Base-by-base conservation (phyloP, 2,888 invertebrate species). In the Elegia similella region DNA sequence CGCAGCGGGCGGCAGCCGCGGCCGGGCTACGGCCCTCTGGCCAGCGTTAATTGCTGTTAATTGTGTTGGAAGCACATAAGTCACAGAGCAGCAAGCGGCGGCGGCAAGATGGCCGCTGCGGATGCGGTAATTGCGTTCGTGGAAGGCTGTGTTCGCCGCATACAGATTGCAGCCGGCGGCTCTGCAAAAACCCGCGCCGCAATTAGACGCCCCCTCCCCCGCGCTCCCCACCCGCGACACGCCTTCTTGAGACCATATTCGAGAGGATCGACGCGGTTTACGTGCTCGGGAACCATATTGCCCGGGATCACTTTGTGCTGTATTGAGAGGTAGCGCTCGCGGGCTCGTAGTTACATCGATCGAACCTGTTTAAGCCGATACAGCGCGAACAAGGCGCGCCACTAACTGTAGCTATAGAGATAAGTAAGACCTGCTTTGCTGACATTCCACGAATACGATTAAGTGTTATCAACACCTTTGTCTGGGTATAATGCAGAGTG, bases 91-190 rank as follows among this genome's bases (percentile, higher is more conserved):
- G 55, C 42, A 53, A 55, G 62, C 53, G 61, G 63, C 42, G 54
- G 63, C 42, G 54, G 64, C 85, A 88, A 88, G 80, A 88, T 88
- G 88, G 88, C 88, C 80, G 86, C 82, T 74, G 76, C 85, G 86
- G 86, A 82, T 80, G 86, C 85, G 72, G 80, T 89, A 89, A 89
- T 88, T 86, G 84, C 79, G 70, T 89, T 88, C 89, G 84, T 79
- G 84, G 89, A 88, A 89, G 67, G 74, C 74, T 72, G 72, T 68
- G 66, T 73, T 63, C 66, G 68, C 73, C 75, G 82, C 82, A 82
- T 84, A 84, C 84, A 82, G 84, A 86, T 84, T 83, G 78, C 73
- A 69, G 70, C 75, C 66, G 64, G 65, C 66, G 42, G 38, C 60
- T 69, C 67, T 73, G 80, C 83, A 83, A 84, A 84, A 84, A 84